Conservation (phyloP, 2,113 vertebrate genomes). For the Syngnathoides biaculeatus region DNA sequence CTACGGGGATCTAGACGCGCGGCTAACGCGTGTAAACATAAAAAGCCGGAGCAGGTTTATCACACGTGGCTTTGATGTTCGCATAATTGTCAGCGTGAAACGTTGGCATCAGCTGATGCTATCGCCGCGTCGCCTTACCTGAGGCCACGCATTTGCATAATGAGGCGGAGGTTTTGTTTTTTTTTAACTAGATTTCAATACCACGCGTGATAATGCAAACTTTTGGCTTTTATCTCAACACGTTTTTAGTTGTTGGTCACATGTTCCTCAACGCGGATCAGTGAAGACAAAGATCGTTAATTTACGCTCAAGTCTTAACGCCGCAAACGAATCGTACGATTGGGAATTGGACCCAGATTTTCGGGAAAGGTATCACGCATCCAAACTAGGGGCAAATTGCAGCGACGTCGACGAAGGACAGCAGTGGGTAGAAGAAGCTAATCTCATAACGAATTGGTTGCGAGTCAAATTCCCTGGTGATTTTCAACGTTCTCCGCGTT, state of each 20-base stretch:
- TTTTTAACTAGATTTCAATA: not conserved
- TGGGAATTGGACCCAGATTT: not conserved
- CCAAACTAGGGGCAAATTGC: too few species aligned
- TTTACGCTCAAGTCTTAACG: not conserved
- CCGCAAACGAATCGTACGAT: too few species aligned
- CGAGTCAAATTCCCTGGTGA: too few species aligned
- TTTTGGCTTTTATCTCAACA: not conserved
- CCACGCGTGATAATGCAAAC: not conserved
- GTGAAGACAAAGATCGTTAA: not conserved
- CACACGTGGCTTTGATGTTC: conserved; percentile 55
- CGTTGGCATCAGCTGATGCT: conserved; percentile 65
- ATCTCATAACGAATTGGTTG: not conserved
- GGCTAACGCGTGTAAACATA: conserved; percentile 49
- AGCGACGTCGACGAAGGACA: too few species aligned
- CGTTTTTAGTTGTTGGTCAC: not conserved
- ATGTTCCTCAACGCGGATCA: not conserved
- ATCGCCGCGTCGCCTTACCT: conserved; percentile 63
- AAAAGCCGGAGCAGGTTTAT: conserved; percentile 57
- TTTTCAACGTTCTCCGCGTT: not conserved
- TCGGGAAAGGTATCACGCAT: not conserved
- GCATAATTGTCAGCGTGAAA: conserved; percentile 50
- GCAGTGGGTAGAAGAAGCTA: too few species aligned
- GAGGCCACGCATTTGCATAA: conserved; percentile 73
- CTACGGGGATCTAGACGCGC: conserved; percentile 37
- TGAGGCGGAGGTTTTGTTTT: conserved; percentile 40